Conservation (phyloP, 2,888 invertebrate genomes). For the Platycheirus rosarum region DNA sequence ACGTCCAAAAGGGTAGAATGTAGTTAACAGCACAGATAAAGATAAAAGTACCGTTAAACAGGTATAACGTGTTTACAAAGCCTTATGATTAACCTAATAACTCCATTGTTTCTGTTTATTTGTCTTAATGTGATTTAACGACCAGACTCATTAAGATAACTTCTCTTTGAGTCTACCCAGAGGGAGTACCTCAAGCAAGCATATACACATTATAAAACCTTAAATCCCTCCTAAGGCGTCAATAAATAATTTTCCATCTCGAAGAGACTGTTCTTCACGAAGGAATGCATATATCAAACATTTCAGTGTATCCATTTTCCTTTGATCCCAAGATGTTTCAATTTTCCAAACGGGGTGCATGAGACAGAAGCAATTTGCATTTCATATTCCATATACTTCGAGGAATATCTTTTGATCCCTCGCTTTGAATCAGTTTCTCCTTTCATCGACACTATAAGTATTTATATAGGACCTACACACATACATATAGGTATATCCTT, state of each 20-base stretch:
- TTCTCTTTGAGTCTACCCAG: too few species aligned
- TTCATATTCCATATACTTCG: constrained; percentile 47
- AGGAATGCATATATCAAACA: background rate
- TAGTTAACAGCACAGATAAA: too few species aligned
- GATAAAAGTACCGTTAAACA: too few species aligned
- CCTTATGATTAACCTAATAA: too few species aligned
- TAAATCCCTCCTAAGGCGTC: constrained; percentile 24
- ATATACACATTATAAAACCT: too few species aligned
- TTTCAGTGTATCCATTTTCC: constrained; percentile 16
- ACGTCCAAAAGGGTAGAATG: too few species aligned
- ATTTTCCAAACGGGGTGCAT: constrained; percentile 54
- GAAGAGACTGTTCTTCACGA: background rate
- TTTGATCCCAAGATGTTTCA: constrained; percentile 56
- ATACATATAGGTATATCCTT: background rate
- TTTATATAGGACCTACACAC: background rate
- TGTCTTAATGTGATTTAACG: too few species aligned
- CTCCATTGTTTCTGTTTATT: too few species aligned
- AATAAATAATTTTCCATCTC: constrained; percentile 27
- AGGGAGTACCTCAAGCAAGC: too few species aligned
- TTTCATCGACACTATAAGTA: background rate
- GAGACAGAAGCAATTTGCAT: constrained; percentile 49
- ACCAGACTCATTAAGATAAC: too few species aligned
- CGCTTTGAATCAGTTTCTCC: background rate
- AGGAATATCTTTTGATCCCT: constrained; percentile 41
- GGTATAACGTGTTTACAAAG: too few species aligned